Evolutionary conservation across 2,113 vertebrate genomes (phyloP).

Genomic region (Phasianus colchicus): DNA sequence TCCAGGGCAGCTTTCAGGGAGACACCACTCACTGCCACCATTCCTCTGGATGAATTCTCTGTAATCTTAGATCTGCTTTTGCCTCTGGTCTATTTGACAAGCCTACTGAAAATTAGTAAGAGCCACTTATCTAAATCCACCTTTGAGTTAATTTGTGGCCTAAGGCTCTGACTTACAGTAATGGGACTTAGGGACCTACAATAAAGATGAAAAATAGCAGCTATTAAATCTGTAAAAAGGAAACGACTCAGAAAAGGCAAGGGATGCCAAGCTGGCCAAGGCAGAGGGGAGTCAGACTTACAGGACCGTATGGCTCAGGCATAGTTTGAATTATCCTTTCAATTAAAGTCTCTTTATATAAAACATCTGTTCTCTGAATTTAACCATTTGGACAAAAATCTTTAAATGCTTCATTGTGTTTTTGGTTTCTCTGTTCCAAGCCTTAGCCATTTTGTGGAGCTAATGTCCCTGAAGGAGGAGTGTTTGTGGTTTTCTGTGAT

Average conservation of each 20-base stretch:
- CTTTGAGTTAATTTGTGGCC: slow-evolving; percentile 18
- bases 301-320: slow-evolving; percentile 45
- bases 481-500: background rate
- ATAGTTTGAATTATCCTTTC: slow-evolving; percentile 60
- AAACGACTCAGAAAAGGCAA: background rate
- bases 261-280: slow-evolving; percentile 38
- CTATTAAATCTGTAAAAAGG: slow-evolving; percentile 50
- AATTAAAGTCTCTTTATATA: slow-evolving; percentile 62
- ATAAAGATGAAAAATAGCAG: slow-evolving; percentile 58
- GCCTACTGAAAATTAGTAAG: slow-evolving; percentile 4
- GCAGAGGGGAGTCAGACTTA: slow-evolving; percentile 30
- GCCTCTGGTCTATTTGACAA: background rate
- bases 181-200: background rate
- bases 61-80: background rate
- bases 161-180: slow-evolving; percentile 33
- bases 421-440: slow-evolving; percentile 29
- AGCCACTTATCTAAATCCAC: slow-evolving; percentile 24
- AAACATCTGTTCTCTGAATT: slow-evolving; percentile 63
- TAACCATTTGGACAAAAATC: background rate
- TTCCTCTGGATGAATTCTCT: fast-evolving
- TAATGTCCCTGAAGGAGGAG: background rate
- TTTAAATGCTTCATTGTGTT: background rate
- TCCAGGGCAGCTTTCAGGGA: background rate
- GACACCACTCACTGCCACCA: background rate
- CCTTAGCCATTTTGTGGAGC: background rate